Percentiles rank a stretch among this genome's conserved stretches.
Evolutionary conservation across 2,888 invertebrate genomes (phyloP).

Genomic region (Agonopterix arenella): DNA sequence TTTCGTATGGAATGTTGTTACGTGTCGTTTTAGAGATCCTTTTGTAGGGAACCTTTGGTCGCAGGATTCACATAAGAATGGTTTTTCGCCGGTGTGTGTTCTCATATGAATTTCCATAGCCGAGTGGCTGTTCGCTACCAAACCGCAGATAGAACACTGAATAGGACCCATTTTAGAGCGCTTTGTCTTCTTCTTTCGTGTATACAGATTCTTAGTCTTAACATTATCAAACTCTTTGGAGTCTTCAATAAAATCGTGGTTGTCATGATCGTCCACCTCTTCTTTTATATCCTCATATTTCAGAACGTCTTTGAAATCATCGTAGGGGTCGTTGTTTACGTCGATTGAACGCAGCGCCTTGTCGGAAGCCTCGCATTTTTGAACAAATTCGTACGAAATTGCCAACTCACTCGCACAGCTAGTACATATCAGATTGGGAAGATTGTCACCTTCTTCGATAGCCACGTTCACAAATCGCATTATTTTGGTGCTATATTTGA

Average conservation of each 20-base stretch:
- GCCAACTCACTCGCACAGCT: conserved; percentile 46
- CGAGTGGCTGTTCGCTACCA: conserved; percentile 39
- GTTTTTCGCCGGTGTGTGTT: conserved; percentile 62
- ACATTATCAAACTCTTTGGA: conserved; percentile 8
- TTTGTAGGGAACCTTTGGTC: conserved; percentile 43
- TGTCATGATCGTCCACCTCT: neutral
- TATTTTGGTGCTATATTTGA: conserved; percentile 47
- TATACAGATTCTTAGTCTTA: conserved; percentile 16
- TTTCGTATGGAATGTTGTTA: conserved; percentile 38
- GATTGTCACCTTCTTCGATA: conserved; percentile 48
- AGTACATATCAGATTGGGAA: conserved; percentile 50
- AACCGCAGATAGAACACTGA: conserved; percentile 52
- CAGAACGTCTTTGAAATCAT: conserved; percentile 17
- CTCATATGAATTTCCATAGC: conserved; percentile 57
- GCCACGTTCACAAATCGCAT: conserved; percentile 47
- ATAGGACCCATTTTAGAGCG: conserved; percentile 35
- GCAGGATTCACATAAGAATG: conserved; percentile 47
- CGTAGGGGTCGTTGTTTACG: conserved; percentile 19
- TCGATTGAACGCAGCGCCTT: conserved; percentile 37
- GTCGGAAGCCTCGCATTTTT: conserved; percentile 54
- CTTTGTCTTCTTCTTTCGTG: conserved; percentile 20
- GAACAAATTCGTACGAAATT: conserved; percentile 45
- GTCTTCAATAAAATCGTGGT: conserved; percentile 13
- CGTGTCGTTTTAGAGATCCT: conserved; percentile 51
- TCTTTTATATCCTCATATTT: conserved; percentile 9